Base-by-base conservation (phyloP, 2,113 vertebrate species). In the Hippocampus abdominalis region DNA sequence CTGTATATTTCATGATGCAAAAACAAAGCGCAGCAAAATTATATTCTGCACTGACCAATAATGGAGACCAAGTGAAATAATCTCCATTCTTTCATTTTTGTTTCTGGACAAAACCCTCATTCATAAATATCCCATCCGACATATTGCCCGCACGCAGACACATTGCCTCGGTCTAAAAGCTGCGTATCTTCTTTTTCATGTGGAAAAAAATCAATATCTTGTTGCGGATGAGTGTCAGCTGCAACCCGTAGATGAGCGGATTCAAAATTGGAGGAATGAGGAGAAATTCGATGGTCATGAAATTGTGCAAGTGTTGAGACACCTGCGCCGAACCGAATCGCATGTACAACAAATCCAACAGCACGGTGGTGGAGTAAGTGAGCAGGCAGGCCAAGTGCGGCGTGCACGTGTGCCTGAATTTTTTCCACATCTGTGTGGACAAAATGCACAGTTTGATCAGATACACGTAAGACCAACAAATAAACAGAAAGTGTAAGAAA, bases 191-290 rank as follows among this genome's bases (percentile, higher is more conserved):
- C 64, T 40, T 29, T 63, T 64, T 62, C 66, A 44, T 18, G 16
- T 21, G 9, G 29, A 76, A 18, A 4, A 74, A 13, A 49, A 15
- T 39, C 7, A 75, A 2, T 4, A 80, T 39, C 29, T 53, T 73
- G 13, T 67, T 66, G 8, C 79, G 74, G 15, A 88, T 51, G 62
- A 75, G 78, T 13, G 66, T 72, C 10, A 86, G 68, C 46, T 81
- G 75, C 6, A 82, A 66, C 57, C 85, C 81, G 65, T 88, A 87
- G 40, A 86, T 20, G 42, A 88, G 9, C 3, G 81, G 87, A 74
- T 88, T 86, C 13, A 85, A 8, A 49, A 80, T 1, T 0, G 82
- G 84, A 63, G 78, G 80, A 62, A 84, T 51, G 5, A 84, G 63
- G 5, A 87, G 32, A 72, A 75, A 71, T 32, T 81, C 57, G 0